Base-by-base conservation (phyloP, 2,113 vertebrate species). In the Gobius niger region DNA sequence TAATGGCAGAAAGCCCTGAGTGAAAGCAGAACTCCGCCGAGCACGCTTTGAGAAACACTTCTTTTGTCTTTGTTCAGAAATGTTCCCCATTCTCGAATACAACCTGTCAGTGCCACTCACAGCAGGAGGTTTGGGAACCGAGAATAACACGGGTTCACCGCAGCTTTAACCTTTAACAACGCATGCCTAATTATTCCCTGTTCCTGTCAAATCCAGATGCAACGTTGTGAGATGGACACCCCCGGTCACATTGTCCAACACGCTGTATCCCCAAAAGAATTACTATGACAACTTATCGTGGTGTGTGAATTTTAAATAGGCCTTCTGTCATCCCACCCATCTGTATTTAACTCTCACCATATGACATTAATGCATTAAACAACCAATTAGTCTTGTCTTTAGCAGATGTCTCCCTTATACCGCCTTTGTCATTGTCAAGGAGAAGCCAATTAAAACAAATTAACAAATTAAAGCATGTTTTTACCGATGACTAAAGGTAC, bases 371-470 rank as follows among this genome's bases (percentile, higher is more conserved):
- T 56, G 10, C 41, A 59, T 59, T 59, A 41, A 9, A 59, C 13
- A 59, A n/a, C 56, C 56, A 59, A 59, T 59, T 59, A 59, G 34
- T 59, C 56, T 34, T 41, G 41, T 60, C 14, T 44, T 16, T 10
- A 44, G 14, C 57, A 60, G 57, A 44, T 60, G 57, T 60, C 57
- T 60, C 40, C 9, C 7, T 40, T 42, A 7, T 24, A 42, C 15
- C 16, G 40, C 42, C 34, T 60, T 44, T 60, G 57, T n/a, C 40
- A 14, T 60, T 41, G 40, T n/a, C 14, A 9, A 44, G 5, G 15
- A 40, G n/a, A 40, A 60, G 56, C 40, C 42, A 42, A 44, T 44
- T 40, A n/a, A 14, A 60, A 13, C 57, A 60, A 42, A 42, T 5
- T n/a, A 7, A 59, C 7, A n/a, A 42, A 15, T 4, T 4, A 34